phyloP scores from a whole-genome alignment of 2,888 invertebrate species.

The Frankliniella fusca region DNA sequence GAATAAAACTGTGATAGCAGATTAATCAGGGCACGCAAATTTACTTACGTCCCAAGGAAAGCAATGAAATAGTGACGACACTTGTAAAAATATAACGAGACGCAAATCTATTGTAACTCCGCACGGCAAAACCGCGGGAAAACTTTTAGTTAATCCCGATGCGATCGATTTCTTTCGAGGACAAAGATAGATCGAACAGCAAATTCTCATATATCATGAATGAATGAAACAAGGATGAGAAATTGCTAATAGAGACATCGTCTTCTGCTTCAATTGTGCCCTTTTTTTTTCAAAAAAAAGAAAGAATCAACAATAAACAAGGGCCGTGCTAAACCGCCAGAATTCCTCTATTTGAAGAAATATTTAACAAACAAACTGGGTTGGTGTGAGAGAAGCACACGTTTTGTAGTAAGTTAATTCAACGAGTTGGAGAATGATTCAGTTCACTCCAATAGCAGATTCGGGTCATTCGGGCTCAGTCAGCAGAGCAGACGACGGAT shows the following conservation, averaged over 20 bases:
- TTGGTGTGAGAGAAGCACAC: too few relatives aligned
- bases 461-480: too few relatives aligned
- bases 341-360: too few relatives aligned
- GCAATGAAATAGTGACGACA: not conserved
- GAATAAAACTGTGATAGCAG: not conserved
- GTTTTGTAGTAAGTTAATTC: too few relatives aligned
- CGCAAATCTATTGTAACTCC: not conserved
- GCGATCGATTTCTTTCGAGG: not conserved
- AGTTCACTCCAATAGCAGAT: too few relatives aligned
- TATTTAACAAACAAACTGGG: too few relatives aligned
- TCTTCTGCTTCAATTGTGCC: not conserved
- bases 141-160: not conserved
- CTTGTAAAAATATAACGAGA: not conserved
- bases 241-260: not conserved
- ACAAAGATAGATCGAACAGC: not conserved
- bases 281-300: too few relatives aligned
- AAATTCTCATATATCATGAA: too few relatives aligned
- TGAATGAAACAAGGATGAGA: too few relatives aligned
- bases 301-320: too few relatives aligned
- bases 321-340: too few relatives aligned
- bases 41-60: not conserved
- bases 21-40: not conserved
- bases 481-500: slow-evolving; percentile 5
- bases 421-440: too few relatives aligned
- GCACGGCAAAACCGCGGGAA: slow-evolving; percentile 1